Base-by-base conservation (phyloP, 2,888 invertebrate species). In the Oligia fasciuncula region DNA sequence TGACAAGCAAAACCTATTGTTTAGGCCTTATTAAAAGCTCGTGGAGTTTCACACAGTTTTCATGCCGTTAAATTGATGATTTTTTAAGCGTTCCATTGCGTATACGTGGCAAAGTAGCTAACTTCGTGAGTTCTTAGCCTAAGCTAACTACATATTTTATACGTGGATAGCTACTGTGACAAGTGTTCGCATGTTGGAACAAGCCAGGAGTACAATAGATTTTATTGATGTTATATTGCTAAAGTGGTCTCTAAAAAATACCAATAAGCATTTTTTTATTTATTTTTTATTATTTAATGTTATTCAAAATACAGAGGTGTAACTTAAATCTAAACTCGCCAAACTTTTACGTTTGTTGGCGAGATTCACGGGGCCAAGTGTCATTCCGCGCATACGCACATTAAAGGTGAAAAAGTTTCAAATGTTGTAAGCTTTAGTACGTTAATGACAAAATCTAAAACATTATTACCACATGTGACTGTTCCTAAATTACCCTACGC, bases 1-100 rank as follows among this genome's bases (percentile, higher is more conserved):
- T 89, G 89, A 87, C 87, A 77, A 23, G 83, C 81, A 79, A 75
- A 87, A 84, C 66, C 80, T 85, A 81, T 88, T 89, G 88, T 86
- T 86, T 85, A 81, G 83, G 73, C 74, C 77, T 75, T 80, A 79
- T 82, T 80, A 85, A 80, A 83, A 68, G 82, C 85, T 77, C 51
- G 73, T 49, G 74, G 74, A 77, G 65, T 82, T 83, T 85, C 79
- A 69, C 79, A 74, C 78, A 69, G 70, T 76, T 85, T 76, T 70
- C 73, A 71, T n/a, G 19, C 23, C 46, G 73, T 67, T 85, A 73
- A 75, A 85, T 74, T 82, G 57, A 84, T 85, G 83, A 75, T 63
- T 77, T 69, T 65, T 62, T 76, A 81, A 80, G 74, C 60, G 40
- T 29, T 51, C 19, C 57, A 57, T n/a, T n/a, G 11, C 11, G 23